A percentile compares a stretch with the other conserved stretches of the same genome.
Evolutionary conservation across 2,888 invertebrate genomes (phyloP).

Genomic region (Caenorhabditis virilis): DNA sequence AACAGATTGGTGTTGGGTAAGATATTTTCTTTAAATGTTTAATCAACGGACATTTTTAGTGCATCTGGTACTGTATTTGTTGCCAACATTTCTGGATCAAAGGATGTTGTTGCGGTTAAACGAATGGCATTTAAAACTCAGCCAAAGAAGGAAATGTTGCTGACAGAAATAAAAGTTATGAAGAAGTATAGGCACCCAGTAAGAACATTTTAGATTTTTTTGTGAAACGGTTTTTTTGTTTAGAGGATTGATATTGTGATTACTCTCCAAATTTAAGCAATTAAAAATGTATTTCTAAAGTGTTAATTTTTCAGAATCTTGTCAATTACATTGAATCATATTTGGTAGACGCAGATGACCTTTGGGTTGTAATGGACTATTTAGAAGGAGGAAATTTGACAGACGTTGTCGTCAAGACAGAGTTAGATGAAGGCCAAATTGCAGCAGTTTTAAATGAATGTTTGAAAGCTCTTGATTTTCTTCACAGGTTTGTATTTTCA

Average conservation of each 20-base stretch:
- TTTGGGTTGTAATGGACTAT: constrained; percentile 96
- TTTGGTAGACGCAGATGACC: constrained; percentile 76
- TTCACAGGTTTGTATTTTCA: constrained; percentile 74
- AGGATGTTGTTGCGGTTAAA: constrained; percentile 84
- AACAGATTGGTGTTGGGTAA: constrained; percentile 85
- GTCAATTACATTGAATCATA: constrained; percentile 86
- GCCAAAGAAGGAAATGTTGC: constrained; percentile 90
- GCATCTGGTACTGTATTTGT: constrained; percentile 68
- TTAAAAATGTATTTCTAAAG: too few species aligned
- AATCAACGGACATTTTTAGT: constrained; percentile 32
- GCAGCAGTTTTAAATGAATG: constrained; percentile 89
- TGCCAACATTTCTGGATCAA: constrained; percentile 49
- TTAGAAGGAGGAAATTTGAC: constrained; percentile 90
- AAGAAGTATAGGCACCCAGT: constrained; percentile 85
- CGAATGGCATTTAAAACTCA: constrained; percentile 93
- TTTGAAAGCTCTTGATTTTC: constrained; percentile 84
- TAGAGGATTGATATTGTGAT: too few species aligned
- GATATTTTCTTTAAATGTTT: constrained; percentile 33
- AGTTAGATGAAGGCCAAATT: constrained; percentile 94
- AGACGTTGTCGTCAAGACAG: constrained; percentile 76
- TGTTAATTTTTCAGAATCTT: constrained; percentile 75
- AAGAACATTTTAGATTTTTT: constrained; percentile 5
- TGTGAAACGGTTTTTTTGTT: too few species aligned
- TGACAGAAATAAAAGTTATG: constrained; percentile 88
- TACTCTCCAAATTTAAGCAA: too few species aligned